Evolutionary conservation across 1,140 invertebrate genomes (phyloP).

Genomic region (Agrilus planipennis): DNA sequence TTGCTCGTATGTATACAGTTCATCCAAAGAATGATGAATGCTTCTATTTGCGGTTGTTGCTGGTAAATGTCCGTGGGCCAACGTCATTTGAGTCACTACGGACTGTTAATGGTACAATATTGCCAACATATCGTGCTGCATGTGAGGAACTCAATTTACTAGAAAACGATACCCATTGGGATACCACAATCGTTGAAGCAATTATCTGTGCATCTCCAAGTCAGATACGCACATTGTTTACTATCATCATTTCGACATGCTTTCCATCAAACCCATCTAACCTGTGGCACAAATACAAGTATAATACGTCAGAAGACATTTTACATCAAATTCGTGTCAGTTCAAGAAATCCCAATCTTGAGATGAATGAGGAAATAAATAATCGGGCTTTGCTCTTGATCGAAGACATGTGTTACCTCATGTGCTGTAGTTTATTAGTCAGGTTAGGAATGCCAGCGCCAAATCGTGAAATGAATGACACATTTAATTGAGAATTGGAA

Average conservation of each 20-base stretch:
- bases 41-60: conserved; percentile 10
- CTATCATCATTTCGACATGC: conserved; percentile 28
- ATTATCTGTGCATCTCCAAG: conserved; percentile 20
- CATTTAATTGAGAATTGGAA: conserved; percentile 26
- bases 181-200: conserved; percentile 13
- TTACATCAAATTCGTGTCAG: conserved; percentile 10
- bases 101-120: conserved; percentile 25
- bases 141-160: conserved; percentile 12
- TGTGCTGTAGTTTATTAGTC: conserved; percentile 14
- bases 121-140: conserved; percentile 9
- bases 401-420: conserved; percentile 23
- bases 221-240: conserved; percentile 31
- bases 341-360: conserved; percentile 7
- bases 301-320: conserved; percentile 27
- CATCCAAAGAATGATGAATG: conserved; percentile 23
- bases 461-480: conserved; percentile 16
- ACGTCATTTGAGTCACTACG: conserved; percentile 27
- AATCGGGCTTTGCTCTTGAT: conserved; percentile 22
- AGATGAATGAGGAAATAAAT: conserved; percentile 22
- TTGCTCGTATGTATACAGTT: conserved; percentile 28
- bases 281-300: conserved; percentile 30
- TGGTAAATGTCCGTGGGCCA: conserved; percentile 24
- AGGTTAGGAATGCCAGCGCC: conserved; percentile 20
- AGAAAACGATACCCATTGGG: conserved; percentile 14
- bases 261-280: conserved; percentile 18